Evolutionary conservation across 2,113 vertebrate genomes (phyloP).

Genomic region (Myotis davidii): DNA sequence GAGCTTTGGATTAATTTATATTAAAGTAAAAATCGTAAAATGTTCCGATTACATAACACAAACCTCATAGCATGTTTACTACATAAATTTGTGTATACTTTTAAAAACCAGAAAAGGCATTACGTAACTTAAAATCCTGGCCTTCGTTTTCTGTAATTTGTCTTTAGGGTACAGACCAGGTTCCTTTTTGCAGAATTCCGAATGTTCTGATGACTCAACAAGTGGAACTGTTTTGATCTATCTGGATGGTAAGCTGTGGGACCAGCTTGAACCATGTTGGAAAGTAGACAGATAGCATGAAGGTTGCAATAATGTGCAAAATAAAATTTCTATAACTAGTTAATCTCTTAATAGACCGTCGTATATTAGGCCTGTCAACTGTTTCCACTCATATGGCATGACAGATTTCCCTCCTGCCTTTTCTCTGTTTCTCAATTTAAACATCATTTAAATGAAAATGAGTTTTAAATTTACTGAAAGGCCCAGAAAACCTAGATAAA

Average conservation of each 20-base stretch:
- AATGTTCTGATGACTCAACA: background rate
- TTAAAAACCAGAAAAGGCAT: background rate
- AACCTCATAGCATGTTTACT: background rate
- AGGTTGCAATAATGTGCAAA: conserved; percentile 33
- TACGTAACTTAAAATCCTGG: conserved; percentile 3
- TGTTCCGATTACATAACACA: background rate
- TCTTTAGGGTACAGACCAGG: background rate
- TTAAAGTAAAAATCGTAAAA: conserved; percentile 4
- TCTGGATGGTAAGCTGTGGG: background rate
- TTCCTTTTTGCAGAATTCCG: background rate
- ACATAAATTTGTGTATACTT: conserved; percentile 11
- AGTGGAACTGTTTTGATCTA: background rate
- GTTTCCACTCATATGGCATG: conserved; percentile 5
- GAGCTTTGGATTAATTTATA: background rate
- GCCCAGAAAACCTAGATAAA: background rate
- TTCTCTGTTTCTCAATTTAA: conserved; percentile 55
- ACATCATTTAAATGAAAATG: conserved; percentile 28
- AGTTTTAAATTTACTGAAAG: background rate
- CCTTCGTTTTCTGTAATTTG: conserved; percentile 31
- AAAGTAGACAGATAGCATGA: conserved; percentile 40
- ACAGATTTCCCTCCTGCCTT: conserved; percentile 28
- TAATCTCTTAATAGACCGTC: conserved; percentile 47
- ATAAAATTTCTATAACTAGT: conserved; percentile 59
- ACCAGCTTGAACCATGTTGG: background rate
- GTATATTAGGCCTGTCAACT: conserved; percentile 15